phyloP scores from a whole-genome alignment of 2,888 invertebrate genomes.

The Cephus pygmeus region DNA sequence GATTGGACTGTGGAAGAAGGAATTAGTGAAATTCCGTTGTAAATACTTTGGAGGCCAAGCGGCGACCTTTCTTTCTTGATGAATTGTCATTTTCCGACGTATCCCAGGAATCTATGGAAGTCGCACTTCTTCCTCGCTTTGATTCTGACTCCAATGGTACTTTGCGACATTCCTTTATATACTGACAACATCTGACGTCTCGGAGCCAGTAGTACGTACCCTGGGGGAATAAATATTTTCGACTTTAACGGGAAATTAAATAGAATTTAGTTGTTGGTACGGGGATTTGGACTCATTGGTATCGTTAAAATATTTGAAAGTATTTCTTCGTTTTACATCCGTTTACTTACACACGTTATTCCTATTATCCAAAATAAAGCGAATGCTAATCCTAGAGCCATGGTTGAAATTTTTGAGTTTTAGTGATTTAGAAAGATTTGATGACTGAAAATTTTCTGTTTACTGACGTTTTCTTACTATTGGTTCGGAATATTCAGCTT shows the following conservation, averaged over 20 bases:
- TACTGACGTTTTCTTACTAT: not conserved
- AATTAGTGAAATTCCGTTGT: conserved; percentile 20
- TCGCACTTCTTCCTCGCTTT: conserved; percentile 33
- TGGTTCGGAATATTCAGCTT: not conserved
- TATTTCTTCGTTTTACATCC: not conserved
- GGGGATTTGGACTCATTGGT: not conserved
- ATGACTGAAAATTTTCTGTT: not conserved
- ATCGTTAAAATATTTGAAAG: not conserved
- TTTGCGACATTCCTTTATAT: conserved; percentile 20
- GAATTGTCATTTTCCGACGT: conserved; percentile 41
- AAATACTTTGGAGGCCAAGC: conserved; percentile 30
- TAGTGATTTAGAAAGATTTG: not conserved
- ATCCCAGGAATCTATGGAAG: conserved; percentile 48
- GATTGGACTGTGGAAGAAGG: not conserved
- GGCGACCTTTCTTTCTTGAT: conserved; percentile 15
- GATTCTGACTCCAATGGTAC: conserved; percentile 26
- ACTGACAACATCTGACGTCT: conserved; percentile 8
- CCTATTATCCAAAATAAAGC: conserved; percentile 39
- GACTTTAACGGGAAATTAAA: not conserved
- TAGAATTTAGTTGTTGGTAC: not conserved
- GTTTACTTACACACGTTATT: conserved; percentile 43
- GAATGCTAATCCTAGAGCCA: conserved; percentile 34
- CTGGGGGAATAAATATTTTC: conserved; percentile 28
- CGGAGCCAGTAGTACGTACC: conserved; percentile 33
- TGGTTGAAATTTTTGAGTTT: conserved; percentile 17